A percentile compares a stretch with the other conserved stretches of the same genome.
Evolutionary conservation across 2,888 invertebrate genomes (phyloP).

Genomic region (Rhingia rostrata): DNA sequence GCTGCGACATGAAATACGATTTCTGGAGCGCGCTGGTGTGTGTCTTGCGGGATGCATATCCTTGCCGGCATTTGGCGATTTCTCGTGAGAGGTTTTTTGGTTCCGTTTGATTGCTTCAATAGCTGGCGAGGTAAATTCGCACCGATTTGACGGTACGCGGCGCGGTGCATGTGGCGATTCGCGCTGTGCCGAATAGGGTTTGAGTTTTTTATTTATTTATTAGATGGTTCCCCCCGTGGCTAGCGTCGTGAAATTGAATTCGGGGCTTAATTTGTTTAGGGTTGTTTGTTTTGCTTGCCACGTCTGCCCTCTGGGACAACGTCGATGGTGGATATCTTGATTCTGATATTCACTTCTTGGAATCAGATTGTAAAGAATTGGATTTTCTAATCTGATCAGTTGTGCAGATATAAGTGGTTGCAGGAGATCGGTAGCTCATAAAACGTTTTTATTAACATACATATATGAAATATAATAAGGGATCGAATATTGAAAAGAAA

Average conservation of each 20-base stretch:
- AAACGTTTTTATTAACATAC: too few species aligned
- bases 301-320: conserved; percentile 49
- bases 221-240: conserved; percentile 57
- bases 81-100: conserved; percentile 38
- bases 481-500: too few species aligned
- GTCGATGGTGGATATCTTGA: conserved; percentile 29
- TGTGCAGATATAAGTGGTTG: too few species aligned
- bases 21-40: conserved; percentile 48
- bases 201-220: conserved; percentile 37
- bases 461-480: too few species aligned
- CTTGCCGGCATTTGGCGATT: conserved; percentile 7
- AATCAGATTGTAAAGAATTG: not conserved
- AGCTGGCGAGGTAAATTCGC: conserved; percentile 65
- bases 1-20: conserved; percentile 77
- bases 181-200: conserved; percentile 22
- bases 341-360: conserved; percentile 49
- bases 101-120: conserved; percentile 55
- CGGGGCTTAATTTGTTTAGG: conserved; percentile 70
- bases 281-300: conserved; percentile 68
- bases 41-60: not conserved
- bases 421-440: too few species aligned
- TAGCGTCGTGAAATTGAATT: conserved; percentile 69
- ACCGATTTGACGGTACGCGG: conserved; percentile 54
- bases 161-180: conserved; percentile 43
- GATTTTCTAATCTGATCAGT: too few species aligned